Percentiles rank a stretch among this genome's conserved stretches.
These are phyloP conservation scores for Bradynema listronoti DNA, from an alignment of 1,140 invertebrate species.

Conservation along the genomic window DNA sequence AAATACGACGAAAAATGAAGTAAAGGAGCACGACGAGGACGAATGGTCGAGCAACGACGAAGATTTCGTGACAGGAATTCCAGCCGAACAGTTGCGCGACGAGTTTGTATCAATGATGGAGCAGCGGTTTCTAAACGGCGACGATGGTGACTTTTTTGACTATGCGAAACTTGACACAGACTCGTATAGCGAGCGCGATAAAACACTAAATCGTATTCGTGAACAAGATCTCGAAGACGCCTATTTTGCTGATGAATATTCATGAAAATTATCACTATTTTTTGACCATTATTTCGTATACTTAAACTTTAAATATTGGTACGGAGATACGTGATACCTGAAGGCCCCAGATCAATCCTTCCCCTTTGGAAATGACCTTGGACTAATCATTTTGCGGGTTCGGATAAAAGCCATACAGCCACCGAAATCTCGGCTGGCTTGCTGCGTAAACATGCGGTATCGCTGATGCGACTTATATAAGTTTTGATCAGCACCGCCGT, in stretches of 20 bases:
- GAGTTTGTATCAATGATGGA: conserved; percentile 84
- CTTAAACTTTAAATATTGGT: no score
- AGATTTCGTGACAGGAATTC: conserved; percentile 33
- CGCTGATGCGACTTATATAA: no score
- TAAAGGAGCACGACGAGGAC: conserved; percentile 1
- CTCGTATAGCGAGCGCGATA: conserved; percentile 1
- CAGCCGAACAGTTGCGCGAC: conserved; percentile 64
- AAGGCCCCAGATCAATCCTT: no score
- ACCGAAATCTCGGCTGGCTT: no score
- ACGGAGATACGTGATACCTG: no score
- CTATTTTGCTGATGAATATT: conserved; percentile 43
- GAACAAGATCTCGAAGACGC: conserved; percentile 44
- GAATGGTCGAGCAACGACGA: conserved; percentile 28
- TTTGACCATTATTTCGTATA: no score
- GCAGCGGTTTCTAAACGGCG: conserved; percentile 74
- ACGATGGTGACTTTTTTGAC: conserved; percentile 72
- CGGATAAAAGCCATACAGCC: no score
- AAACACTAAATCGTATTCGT: conserved; percentile 23
- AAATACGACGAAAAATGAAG: neutral
- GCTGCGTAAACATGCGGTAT: no score
- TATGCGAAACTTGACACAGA: conserved; percentile 61
- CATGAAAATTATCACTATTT: no score
- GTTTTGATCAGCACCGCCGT: no score
- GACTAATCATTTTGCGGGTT: no score
- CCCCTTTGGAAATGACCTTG: no score